phyloP scores from a whole-genome alignment of 2,797 vertebrate species.

The Odontamblyopus rebecca region DNA sequence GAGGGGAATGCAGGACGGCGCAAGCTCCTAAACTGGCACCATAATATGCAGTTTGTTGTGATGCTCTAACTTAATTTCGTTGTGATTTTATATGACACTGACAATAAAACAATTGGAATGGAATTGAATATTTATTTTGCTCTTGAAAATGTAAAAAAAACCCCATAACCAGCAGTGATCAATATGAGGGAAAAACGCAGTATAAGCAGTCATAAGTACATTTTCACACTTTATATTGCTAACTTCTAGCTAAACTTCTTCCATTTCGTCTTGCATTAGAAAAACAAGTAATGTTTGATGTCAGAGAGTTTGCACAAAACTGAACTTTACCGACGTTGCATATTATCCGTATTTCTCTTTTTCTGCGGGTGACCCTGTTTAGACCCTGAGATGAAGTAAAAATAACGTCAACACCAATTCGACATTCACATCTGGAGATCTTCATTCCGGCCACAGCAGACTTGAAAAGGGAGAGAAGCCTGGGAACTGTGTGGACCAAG shows the following conservation, averaged over 20 bases:
- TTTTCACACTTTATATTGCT: background rate
- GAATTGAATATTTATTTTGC: no score
- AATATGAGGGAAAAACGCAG: no score
- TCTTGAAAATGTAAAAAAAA: no score
- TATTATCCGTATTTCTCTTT: constrained; percentile 27
- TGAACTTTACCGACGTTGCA: constrained; percentile 16
- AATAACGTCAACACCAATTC: constrained; percentile 39
- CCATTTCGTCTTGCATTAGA: constrained; percentile 20
- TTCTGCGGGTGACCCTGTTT: constrained; percentile 12
- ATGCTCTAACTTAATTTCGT: no score
- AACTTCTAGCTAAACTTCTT: background rate
- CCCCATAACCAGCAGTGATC: no score
- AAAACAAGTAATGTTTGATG: constrained; percentile 22
- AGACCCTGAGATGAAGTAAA: constrained; percentile 36
- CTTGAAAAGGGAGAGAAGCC: constrained; percentile 62
- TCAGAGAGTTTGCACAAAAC: constrained; percentile 36
- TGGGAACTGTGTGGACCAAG: constrained; percentile 65
- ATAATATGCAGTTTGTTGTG: no score
- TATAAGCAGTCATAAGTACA: background rate
- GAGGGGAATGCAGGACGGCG: no score
- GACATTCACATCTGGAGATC: constrained; percentile 56
- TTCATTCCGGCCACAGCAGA: constrained; percentile 38
- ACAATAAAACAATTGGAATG: no score
- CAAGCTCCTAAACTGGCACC: no score
- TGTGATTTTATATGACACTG: no score